These are phyloP conservation scores for Dicerorhinus sumatrensis DNA, from an alignment of 2,113 vertebrate species.

Conservation along the genomic window DNA sequence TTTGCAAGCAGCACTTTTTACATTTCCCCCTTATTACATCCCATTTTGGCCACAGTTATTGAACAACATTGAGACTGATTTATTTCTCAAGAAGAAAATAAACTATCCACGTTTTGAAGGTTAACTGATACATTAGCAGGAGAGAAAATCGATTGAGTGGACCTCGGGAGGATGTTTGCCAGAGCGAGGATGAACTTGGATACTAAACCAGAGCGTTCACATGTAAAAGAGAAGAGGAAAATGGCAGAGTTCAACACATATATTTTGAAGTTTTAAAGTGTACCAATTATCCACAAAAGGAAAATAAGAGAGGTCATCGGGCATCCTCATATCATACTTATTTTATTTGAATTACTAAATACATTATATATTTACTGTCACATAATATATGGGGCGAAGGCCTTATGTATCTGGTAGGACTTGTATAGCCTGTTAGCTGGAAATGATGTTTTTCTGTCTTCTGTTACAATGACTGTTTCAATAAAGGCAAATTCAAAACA, in stretches of 20 bases:
- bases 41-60: slow-evolving; percentile 22
- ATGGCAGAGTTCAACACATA: neutral
- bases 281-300: neutral
- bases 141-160: slow-evolving; percentile 42
- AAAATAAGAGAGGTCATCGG: neutral
- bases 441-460: neutral
- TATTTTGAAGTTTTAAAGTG: neutral
- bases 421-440: neutral
- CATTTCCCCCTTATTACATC: slow-evolving; percentile 14
- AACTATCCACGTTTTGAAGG: slow-evolving; percentile 46
- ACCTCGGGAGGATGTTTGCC: neutral
- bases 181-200: neutral
- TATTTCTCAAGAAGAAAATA: slow-evolving; percentile 63
- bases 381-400: neutral
- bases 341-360: neutral
- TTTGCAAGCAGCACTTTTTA: slow-evolving; percentile 58
- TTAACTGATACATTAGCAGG: slow-evolving; percentile 63
- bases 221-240: neutral
- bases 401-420: neutral
- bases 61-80: slow-evolving; percentile 54
- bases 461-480: neutral
- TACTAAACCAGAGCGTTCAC: neutral
- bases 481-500: neutral
- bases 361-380: neutral
- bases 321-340: neutral